Base-by-base conservation (phyloP, 2,888 invertebrate genomes). In the Ophion ellenae region DNA sequence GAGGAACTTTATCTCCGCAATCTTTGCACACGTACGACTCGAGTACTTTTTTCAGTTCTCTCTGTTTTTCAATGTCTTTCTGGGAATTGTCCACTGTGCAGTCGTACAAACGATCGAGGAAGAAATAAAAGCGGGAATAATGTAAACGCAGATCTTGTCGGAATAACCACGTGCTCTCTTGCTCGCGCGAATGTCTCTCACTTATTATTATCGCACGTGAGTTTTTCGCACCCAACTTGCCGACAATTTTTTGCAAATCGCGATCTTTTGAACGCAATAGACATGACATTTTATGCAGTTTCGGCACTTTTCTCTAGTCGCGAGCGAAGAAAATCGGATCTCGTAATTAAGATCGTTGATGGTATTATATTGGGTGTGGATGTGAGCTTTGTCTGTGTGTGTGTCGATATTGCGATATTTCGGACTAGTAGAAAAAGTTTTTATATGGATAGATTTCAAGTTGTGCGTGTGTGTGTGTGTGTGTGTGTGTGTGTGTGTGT, bases 261-360 rank as follows among this genome's bases (percentile, higher is more conserved):
- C 36, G 36, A 36, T 36, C 6, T 36, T 36, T 36, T 5, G 24
- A 36, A 36, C 36, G 6, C 36, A 6, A 53, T 4, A 4, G 14
- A 53, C 6, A 53, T 53, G 53, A 14, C 4, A 11, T 17, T 53
- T 17, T 53, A 45, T 40, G 45, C 36, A 24, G 32, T 14, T 67
- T 28, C 14, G 10, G 3, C 7, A 74, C 2, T 76, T 74, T 81
- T 81, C 69, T 74, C 57, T 45, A 17, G 14, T 5, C 17, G 4
- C 53, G 53, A 40, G 9, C 40, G 40, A 40, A 40, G 9, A 40
- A 40, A 40, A 40, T 40, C 40, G 9, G 40, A 5, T 3, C 0
- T 6, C 7, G 40, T 40, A 40, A 40, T 40, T 40, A 40, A 7
- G 40, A 40, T 40, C 9, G 40, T 40, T 40, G 5, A 40, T 1